Conservation (phyloP, 2,797 vertebrate genomes). For the Cygnus olor region DNA sequence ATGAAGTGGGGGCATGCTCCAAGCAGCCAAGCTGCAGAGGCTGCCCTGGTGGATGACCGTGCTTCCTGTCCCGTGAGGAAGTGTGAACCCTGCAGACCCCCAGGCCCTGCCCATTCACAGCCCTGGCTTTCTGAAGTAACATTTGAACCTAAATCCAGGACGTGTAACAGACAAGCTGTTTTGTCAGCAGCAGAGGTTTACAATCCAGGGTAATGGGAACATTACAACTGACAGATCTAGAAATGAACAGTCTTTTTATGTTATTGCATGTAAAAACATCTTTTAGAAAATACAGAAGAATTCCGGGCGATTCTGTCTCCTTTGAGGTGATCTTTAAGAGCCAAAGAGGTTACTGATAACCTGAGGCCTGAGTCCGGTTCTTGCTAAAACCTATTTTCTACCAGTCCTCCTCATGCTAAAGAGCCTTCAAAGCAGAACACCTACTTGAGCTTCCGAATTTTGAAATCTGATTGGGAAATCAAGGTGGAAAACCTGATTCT, state of each 20-base stretch:
- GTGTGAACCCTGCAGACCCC: background rate
- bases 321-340: background rate
- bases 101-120: background rate
- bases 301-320: accelerated
- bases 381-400: background rate
- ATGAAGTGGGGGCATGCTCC: background rate
- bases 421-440: background rate
- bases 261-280: too few species aligned
- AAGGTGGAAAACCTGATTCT: accelerated
- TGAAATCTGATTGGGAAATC: accelerated
- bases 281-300: background rate
- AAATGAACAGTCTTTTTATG: background rate
- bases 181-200: background rate
- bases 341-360: background rate
- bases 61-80: background rate
- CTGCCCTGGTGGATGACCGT: background rate
- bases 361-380: accelerated
- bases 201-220: background rate
- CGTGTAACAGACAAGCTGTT: background rate
- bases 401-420: background rate
- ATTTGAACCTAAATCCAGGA: background rate
- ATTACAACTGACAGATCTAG: background rate
- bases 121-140: background rate
- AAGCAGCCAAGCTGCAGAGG: background rate
- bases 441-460: accelerated